A percentile compares a stretch with the other conserved stretches of the same genome.
phyloP scores from a whole-genome alignment of 2,888 invertebrate species.

The Rhorus exstirpatorius region DNA sequence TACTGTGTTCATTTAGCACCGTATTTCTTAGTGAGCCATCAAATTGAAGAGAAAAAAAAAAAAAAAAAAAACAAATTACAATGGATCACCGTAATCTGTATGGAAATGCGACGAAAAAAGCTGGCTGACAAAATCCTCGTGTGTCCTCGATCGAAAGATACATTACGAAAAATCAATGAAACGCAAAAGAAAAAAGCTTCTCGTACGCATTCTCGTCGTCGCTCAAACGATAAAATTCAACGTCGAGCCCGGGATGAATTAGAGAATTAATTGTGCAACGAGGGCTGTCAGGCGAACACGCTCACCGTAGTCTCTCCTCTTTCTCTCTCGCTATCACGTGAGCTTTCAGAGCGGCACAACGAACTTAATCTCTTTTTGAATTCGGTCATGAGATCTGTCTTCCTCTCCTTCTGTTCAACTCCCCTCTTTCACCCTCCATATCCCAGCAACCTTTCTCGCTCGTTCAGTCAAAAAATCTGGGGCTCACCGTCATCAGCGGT shows the following conservation, averaged over 20 bases:
- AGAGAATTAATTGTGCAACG: conserved; percentile 83
- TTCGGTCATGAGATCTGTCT: conserved; percentile 20
- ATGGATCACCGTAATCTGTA: background rate
- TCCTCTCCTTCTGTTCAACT: background rate
- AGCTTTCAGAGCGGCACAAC: conserved; percentile 36
- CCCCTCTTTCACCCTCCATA: background rate
- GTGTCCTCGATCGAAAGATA: background rate
- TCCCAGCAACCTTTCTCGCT: conserved; percentile 11
- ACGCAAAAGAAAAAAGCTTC: background rate
- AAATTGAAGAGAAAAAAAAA: too few species aligned
- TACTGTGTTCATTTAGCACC: too few species aligned
- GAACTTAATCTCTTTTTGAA: conserved; percentile 80
- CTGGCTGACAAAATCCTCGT: conserved; percentile 12
- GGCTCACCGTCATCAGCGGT: conserved; percentile 50
- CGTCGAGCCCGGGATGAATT: conserved; percentile 81
- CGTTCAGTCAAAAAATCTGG: background rate
- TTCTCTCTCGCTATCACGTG: conserved; percentile 10
- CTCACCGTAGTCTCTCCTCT: background rate
- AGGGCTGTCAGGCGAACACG: conserved; percentile 76
- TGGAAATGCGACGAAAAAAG: conserved; percentile 7
- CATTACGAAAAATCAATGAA: background rate
- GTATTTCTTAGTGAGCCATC: too few species aligned
- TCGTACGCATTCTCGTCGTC: background rate
- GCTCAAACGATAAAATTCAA: conserved; percentile 78
- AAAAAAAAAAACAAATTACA: too few species aligned